These are phyloP conservation scores for Argyrosomus regius DNA, from an alignment of 2,797 vertebrate genomes.

Conservation along the genomic window DNA sequence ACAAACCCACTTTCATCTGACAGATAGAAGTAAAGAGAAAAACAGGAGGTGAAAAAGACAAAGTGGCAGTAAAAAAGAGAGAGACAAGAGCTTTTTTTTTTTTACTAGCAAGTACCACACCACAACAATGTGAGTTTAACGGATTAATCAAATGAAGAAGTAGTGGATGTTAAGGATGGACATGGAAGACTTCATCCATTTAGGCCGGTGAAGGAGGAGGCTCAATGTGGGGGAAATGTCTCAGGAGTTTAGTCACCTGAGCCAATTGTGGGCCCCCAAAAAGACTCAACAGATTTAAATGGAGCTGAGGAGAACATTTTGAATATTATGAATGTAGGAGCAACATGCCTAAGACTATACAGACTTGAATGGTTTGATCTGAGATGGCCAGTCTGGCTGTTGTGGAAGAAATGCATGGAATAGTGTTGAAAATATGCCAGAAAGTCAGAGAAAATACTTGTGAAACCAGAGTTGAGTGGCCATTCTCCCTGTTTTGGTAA, in stretches of 20 bases:
- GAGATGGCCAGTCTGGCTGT: not conserved
- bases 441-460: not conserved
- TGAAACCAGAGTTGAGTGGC: not conserved
- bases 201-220: not conserved
- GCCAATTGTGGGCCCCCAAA: not conserved
- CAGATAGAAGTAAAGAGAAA: constrained; percentile 39
- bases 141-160: not conserved
- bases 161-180: not conserved
- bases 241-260: not conserved
- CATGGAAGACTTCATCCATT: not conserved
- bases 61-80: constrained; percentile 32
- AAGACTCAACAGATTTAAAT: not conserved
- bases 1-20: constrained; percentile 64
- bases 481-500: not conserved
- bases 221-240: not conserved
- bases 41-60: constrained; percentile 27
- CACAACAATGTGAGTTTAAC: not conserved
- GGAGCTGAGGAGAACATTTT: not conserved
- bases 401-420: not conserved
- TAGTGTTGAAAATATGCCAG: not conserved
- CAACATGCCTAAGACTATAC: not conserved
- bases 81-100: constrained; percentile 25
- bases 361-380: not conserved
- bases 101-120: not conserved
- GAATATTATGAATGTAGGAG: not conserved